A percentile compares a stretch with the other conserved stretches of the same genome.
phyloP scores from a whole-genome alignment of 2,797 vertebrate species.

The Meda fulgida region DNA sequence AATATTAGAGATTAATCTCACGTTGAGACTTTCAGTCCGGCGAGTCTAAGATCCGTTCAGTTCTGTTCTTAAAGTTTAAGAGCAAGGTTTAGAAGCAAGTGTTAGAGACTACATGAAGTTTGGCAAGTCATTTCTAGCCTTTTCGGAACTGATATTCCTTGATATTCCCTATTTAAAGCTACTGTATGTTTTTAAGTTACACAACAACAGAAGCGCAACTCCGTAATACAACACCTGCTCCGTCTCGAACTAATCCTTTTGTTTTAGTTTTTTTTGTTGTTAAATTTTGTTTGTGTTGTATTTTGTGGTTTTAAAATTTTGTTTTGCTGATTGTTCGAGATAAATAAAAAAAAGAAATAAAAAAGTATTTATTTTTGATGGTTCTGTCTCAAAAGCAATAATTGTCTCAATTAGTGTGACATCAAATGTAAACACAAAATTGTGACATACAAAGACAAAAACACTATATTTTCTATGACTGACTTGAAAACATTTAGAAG shows the following conservation, averaged over 20 bases:
- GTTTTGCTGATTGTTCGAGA: too few relatives aligned
- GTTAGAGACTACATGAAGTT: neutral
- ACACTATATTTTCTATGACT: neutral
- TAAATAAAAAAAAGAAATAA: too few relatives aligned
- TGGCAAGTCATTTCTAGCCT: neutral
- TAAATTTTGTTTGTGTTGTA: too few relatives aligned
- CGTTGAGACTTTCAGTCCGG: neutral
- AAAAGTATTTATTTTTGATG: neutral
- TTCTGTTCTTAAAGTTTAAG: neutral
- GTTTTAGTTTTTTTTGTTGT: too few relatives aligned
- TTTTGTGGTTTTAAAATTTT: too few relatives aligned
- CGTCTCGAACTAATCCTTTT: too few relatives aligned
- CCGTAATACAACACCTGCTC: too few relatives aligned
- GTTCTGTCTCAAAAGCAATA: neutral
- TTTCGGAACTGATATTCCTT: neutral
- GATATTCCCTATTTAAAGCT: neutral
- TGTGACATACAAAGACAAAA: neutral
- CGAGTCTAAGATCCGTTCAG: neutral
- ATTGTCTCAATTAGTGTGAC: neutral
- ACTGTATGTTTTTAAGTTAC: too few relatives aligned
- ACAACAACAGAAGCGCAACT: too few relatives aligned
- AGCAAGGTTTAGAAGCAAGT: neutral
- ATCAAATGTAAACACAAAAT: neutral
- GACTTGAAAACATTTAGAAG: neutral
- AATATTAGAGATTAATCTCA: neutral